Evolutionary conservation across 2,113 vertebrate genomes (phyloP), one percentile per base, ranked within the genome.

Genomic region (Ramphastos sulfuratus): DNA sequence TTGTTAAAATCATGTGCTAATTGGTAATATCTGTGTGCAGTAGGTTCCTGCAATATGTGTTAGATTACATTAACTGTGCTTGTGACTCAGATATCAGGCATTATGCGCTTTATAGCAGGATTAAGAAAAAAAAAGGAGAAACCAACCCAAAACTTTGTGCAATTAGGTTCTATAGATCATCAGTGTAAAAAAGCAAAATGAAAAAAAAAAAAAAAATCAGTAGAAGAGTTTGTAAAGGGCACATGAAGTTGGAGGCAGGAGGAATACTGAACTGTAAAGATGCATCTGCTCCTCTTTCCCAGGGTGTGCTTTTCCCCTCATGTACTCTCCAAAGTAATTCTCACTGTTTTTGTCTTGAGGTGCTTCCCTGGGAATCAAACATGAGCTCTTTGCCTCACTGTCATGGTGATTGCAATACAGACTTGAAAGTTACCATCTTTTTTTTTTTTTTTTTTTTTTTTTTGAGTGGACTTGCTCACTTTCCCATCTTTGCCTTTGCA

Each of bases 1-100:
- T 97, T 96, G 96, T 97, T 97, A 97, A 96, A 97, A 97, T 96
- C 82, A 96, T 96, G 95, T 90, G 89, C 81, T 97, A 98, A 98
- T 97, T 97, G 97, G 88, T 95, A 96, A 97, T 98, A 96, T 97
- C 88, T 97, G 92, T 97, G 96, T 98, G 89, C 78, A 94, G 96
- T 96, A 97, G 94, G 96, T 97, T 97, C 89, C 87, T 11, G 96
- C 93, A 97, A 91, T 96, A 95, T 96, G 94, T 94, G 88, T 94
- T 97, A 94, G 93, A 97, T 97, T 97, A 96, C 85, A 95, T 93
- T 98, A 97, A 91, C 97, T 96, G 84, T 79, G 89, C 89, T 97
- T 69, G 79, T 97, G 93, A 96, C 94, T 94, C 94, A 92, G 87
- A 96, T 96, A 97, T 96, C 93, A 97, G 93, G 94, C 88, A 84